Conservation (phyloP, 1,140 invertebrate genomes). For the Lutraria rhynchaena region DNA sequence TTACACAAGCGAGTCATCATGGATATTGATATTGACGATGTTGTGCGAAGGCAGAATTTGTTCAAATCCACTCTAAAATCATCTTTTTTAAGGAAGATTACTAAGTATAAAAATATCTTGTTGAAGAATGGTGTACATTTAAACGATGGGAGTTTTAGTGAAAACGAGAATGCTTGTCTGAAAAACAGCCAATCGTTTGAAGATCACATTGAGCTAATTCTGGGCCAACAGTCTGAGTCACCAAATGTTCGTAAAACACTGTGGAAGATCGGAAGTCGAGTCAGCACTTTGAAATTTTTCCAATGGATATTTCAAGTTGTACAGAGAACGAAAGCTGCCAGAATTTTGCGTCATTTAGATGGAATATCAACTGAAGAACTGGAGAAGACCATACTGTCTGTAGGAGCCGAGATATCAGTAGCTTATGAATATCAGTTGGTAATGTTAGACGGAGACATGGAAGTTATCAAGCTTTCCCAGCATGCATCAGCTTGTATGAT, state of each 20-base stretch:
- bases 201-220: constrained; percentile 37
- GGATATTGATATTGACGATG: neutral
- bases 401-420: constrained; percentile 25
- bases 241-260: constrained; percentile 18
- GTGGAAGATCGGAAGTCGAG: constrained; percentile 23
- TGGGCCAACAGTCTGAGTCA: constrained; percentile 23
- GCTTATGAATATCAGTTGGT: constrained; percentile 47
- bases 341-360: constrained; percentile 37
- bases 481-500: constrained; percentile 43
- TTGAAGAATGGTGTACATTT: constrained; percentile 47
- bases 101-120: constrained; percentile 45
- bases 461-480: constrained; percentile 29
- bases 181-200: neutral
- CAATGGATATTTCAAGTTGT: constrained; percentile 35
- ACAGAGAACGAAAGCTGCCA: constrained; percentile 34
- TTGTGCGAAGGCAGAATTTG: constrained; percentile 17
- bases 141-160: neutral
- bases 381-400: neutral
- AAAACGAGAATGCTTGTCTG: neutral
- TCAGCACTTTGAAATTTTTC: constrained; percentile 24
- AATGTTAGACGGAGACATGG: constrained; percentile 13
- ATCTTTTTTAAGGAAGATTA: constrained; percentile 34
- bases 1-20: too few species aligned
- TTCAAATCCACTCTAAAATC: constrained; percentile 28
- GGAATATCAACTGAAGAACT: constrained; percentile 21